Percentiles rank a stretch among this genome's conserved stretches.
These are phyloP conservation scores for Bujurquina vittata DNA, from an alignment of 2,113 vertebrate genomes.

Conservation along the genomic window DNA sequence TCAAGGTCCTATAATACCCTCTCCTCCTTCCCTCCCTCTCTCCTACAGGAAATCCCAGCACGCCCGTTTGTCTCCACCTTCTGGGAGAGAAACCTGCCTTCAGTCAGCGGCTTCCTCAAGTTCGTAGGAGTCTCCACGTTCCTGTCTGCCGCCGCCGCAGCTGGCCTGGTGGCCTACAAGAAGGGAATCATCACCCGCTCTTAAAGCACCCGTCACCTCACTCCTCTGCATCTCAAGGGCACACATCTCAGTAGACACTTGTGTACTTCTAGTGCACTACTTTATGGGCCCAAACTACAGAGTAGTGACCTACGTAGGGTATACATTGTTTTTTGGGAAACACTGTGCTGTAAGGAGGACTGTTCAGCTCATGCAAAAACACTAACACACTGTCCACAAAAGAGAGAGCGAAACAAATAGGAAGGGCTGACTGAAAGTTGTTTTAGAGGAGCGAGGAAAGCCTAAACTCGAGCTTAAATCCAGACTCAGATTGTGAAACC, in stretches of 20 bases:
- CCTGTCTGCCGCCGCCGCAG: conserved; percentile 76
- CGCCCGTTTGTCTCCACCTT: conserved; percentile 87
- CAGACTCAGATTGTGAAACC: conserved; percentile 37
- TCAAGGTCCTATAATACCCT: background rate
- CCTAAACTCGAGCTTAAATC: conserved; percentile 6
- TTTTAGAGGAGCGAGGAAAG: background rate
- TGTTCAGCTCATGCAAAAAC: conserved; percentile 21
- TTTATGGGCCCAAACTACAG: conserved; percentile 16
- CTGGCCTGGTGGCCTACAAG: conserved; percentile 83
- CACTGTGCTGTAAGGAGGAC: conserved; percentile 21
- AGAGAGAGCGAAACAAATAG: background rate
- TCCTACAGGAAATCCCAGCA: conserved; percentile 87
- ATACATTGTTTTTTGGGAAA: conserved; percentile 19
- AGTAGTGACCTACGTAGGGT: conserved; percentile 1
- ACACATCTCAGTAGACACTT: conserved; percentile 9
- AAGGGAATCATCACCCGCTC: conserved; percentile 81
- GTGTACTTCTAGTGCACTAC: conserved; percentile 35
- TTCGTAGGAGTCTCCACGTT: conserved; percentile 84
- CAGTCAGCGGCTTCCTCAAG: conserved; percentile 87
- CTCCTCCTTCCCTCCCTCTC: background rate
- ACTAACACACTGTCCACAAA: background rate
- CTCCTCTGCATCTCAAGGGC: conserved; percentile 8
- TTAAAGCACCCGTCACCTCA: conserved; percentile 47
- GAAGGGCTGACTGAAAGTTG: background rate
- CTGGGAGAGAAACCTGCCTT: conserved; percentile 92